phyloP scores from a whole-genome alignment of 2,888 invertebrate genomes.

The Temnothorax ravouxi region DNA sequence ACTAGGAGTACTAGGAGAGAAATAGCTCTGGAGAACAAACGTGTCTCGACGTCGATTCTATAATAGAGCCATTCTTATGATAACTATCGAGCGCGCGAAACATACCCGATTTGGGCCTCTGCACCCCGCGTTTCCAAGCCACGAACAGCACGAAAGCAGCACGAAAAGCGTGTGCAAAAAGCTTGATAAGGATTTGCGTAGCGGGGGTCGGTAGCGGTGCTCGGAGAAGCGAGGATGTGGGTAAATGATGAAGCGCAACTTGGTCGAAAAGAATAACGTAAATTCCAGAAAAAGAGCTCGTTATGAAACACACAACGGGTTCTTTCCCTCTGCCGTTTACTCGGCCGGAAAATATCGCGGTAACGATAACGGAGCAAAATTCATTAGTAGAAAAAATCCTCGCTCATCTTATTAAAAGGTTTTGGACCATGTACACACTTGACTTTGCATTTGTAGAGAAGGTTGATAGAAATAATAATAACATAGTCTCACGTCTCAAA shows the following conservation, averaged over 20 bases:
- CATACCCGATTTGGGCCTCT: not conserved
- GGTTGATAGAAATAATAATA: too few species aligned
- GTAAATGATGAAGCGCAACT: slow-evolving; percentile 5
- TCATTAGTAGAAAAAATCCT: not conserved
- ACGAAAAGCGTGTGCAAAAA: slow-evolving; percentile 12
- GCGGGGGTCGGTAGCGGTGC: not conserved
- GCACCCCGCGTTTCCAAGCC: slow-evolving; percentile 13
- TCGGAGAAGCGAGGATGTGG: slow-evolving; percentile 20
- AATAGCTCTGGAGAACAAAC: not conserved
- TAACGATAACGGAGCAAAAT: not conserved
- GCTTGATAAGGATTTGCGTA: slow-evolving; percentile 29
- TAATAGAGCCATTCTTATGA: not conserved
- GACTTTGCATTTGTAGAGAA: too few species aligned
- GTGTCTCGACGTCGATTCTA: not conserved
- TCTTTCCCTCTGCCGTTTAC: not conserved
- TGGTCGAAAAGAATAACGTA: slow-evolving; percentile 3
- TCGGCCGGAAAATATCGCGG: not conserved
- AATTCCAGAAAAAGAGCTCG: slow-evolving; percentile 11
- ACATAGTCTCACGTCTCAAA: too few species aligned
- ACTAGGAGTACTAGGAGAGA: not conserved
- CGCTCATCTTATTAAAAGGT: too few species aligned
- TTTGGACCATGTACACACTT: too few species aligned
- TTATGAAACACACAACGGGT: slow-evolving; percentile 6
- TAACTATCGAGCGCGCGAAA: slow-evolving; percentile 12
- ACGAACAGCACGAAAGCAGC: not conserved